Conservation (phyloP, 1,140 invertebrate genomes). For the Latrodectus geometricus region DNA sequence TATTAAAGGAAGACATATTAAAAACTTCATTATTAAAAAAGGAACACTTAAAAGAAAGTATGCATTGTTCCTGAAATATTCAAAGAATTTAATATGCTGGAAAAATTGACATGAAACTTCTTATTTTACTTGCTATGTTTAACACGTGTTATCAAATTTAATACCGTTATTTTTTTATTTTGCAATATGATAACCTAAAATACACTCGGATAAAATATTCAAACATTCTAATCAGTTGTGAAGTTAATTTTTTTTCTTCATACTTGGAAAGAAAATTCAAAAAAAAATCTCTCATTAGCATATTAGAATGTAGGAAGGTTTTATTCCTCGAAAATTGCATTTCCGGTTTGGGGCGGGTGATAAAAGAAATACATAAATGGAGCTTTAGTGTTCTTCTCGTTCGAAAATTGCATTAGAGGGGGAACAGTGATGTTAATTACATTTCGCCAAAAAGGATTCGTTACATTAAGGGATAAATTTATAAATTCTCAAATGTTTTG, state of each 20-base stretch:
- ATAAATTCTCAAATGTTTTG: constrained; percentile 19
- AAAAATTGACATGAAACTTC: neutral
- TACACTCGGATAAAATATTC: neutral
- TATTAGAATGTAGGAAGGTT: constrained; percentile 30
- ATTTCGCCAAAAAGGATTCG: constrained; percentile 15
- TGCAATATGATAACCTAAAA: constrained; percentile 40
- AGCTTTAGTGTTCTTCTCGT: neutral
- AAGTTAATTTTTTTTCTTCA: constrained; percentile 8
- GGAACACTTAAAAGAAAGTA: too few relatives aligned
- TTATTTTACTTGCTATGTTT: constrained; percentile 35
- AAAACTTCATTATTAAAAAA: too few relatives aligned
- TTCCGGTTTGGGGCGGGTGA: neutral
- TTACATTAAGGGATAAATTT: constrained; percentile 14
- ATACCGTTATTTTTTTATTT: constrained; percentile 19
- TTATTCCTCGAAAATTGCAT: constrained; percentile 9
- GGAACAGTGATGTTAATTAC: constrained; percentile 30
- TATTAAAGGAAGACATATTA: too few relatives aligned
- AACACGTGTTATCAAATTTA: constrained; percentile 36
- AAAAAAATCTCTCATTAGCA: constrained; percentile 45
- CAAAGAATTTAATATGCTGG: too few relatives aligned
- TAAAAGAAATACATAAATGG: constrained; percentile 21
- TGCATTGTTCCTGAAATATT: too few relatives aligned
- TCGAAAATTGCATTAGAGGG: constrained; percentile 3
- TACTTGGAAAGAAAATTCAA: neutral
- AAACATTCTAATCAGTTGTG: constrained; percentile 33